Conservation (phyloP, 2,113 vertebrate genomes). For the Rhea pennata region DNA sequence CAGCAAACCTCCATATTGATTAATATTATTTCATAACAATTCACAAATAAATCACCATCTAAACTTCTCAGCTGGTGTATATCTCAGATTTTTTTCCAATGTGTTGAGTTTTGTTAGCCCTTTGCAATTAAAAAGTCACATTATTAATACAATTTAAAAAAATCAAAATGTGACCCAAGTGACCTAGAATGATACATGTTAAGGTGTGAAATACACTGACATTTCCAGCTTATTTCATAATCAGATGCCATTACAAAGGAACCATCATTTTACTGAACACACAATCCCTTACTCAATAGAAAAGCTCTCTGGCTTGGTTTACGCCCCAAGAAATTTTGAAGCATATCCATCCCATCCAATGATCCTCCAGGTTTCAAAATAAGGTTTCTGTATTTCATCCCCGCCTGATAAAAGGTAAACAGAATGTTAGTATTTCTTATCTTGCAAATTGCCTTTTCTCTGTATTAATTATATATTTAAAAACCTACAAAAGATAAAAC, state of each 20-base stretch:
- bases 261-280: slow-evolving; percentile 51
- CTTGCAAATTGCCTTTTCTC: neutral
- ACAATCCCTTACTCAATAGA: slow-evolving; percentile 90
- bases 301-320: slow-evolving; percentile 90
- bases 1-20: neutral
- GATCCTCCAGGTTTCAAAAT: slow-evolving; percentile 93
- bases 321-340: slow-evolving; percentile 87
- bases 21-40: neutral
- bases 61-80: neutral
- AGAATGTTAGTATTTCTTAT: slow-evolving; percentile 55
- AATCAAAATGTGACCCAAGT: neutral
- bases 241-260: slow-evolving; percentile 12
- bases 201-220: slow-evolving; percentile 28
- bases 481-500: neutral
- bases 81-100: neutral
- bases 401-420: slow-evolving; percentile 82
- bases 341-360: slow-evolving; percentile 90
- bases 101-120: neutral
- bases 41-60: neutral
- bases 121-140: neutral
- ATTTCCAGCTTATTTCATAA: slow-evolving; percentile 50
- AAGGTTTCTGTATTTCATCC: slow-evolving; percentile 89
- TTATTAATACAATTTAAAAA: slow-evolving; percentile 2
- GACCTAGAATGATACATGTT: neutral
- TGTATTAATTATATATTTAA: neutral